Evolutionary conservation across 2,888 invertebrate genomes (phyloP).

Genomic region (Gymnocheta viridis): DNA sequence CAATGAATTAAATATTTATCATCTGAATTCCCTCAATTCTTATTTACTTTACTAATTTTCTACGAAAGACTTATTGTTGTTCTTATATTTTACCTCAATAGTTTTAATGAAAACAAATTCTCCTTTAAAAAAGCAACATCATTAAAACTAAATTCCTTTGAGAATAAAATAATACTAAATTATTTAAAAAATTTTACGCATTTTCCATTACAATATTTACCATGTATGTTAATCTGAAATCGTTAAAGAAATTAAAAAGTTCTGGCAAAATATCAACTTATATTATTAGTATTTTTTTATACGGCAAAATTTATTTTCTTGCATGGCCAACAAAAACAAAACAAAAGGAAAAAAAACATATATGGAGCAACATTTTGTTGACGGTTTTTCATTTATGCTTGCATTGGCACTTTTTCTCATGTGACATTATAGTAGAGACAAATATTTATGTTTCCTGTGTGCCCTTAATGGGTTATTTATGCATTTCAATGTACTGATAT

Average conservation of each 20-base stretch:
- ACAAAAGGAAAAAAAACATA: constrained; percentile 11
- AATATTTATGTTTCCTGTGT: constrained; percentile 62
- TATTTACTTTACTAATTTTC: not conserved
- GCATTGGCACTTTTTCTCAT: not conserved
- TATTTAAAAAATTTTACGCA: constrained; percentile 20
- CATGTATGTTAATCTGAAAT: constrained; percentile 14
- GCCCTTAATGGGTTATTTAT: constrained; percentile 64
- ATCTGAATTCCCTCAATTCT: not conserved
- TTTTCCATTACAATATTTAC: not conserved
- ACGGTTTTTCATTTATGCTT: not conserved
- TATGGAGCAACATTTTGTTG: constrained; percentile 29
- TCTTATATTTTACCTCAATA: not conserved
- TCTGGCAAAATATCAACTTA: constrained; percentile 42
- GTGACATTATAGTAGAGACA: constrained; percentile 14
- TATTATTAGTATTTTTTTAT: not conserved
- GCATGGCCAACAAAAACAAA: no score
- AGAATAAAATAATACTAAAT: not conserved
- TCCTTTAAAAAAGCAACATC: not conserved
- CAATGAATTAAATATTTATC: constrained; percentile 14
- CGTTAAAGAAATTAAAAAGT: constrained; percentile 22
- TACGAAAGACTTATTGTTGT: not conserved
- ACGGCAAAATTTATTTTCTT: not conserved
- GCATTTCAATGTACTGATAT: constrained; percentile 48
- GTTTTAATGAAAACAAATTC: not conserved
- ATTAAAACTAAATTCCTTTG: not conserved